Percentiles rank a stretch among this genome's conserved stretches.
Conservation (phyloP, 2,797 vertebrate species). For the Geotrypetes seraphini region DNA sequence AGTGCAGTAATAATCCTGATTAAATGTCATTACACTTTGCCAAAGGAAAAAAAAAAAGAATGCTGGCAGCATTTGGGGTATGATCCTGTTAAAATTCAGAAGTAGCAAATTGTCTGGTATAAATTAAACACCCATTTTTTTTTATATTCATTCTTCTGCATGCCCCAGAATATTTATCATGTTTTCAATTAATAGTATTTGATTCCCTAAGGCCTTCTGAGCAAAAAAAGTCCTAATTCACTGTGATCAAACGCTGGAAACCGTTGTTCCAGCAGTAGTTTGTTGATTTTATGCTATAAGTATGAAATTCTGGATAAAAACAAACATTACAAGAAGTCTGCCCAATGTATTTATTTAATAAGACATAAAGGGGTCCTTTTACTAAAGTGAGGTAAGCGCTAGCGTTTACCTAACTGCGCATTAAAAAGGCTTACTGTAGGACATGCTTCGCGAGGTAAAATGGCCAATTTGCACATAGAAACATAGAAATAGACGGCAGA, state of each 20-base stretch:
- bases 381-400: no score
- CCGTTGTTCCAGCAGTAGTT: constrained; percentile 39
- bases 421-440: no score
- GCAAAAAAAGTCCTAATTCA: constrained; percentile 30
- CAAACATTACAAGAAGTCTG: constrained; percentile 21
- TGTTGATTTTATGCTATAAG: no score
- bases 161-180: constrained; percentile 53
- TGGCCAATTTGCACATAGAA: no score
- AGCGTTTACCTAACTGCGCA: no score
- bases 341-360: constrained; percentile 21
- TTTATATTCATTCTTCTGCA: constrained; percentile 39
- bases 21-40: constrained; percentile 51
- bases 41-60: constrained; percentile 34
- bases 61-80: constrained; percentile 41
- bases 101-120: constrained; percentile 46
- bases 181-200: constrained; percentile 46
- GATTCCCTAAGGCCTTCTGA: constrained; percentile 41
- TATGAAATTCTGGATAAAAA: constrained; percentile 38
- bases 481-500: no score
- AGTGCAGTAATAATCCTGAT: constrained; percentile 40
- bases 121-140: constrained; percentile 50
- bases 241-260: constrained; percentile 39
- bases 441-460: no score
- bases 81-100: constrained; percentile 51
- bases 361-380: no score